Evolutionary conservation across 2,797 vertebrate genomes (phyloP).

Genomic region (Gallinago solitaria): DNA sequence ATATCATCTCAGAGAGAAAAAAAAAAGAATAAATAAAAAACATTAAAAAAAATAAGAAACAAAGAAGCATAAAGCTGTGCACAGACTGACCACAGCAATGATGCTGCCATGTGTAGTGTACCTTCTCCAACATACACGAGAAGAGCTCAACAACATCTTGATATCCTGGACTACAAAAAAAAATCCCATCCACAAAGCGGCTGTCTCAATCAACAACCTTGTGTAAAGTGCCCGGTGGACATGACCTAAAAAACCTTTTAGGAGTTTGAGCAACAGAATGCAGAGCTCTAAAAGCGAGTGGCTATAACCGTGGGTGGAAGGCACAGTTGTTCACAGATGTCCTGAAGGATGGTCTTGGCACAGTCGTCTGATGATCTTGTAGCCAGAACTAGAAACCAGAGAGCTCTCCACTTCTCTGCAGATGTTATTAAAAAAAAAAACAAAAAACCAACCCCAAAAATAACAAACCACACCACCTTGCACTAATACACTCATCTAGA

Average conservation of each 20-base stretch:
- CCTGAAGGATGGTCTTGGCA: not conserved
- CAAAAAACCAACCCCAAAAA: no score
- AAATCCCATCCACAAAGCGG: not conserved
- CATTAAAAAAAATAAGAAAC: not conserved
- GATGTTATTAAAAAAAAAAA: not conserved
- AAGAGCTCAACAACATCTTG: not conserved
- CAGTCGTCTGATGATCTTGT: accelerated
- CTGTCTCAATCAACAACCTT: not conserved
- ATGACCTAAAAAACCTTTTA: not conserved
- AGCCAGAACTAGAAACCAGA: conserved; percentile 18
- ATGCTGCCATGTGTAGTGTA: not conserved
- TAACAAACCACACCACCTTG: not conserved
- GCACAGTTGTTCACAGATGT: not conserved
- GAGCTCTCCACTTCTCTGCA: not conserved
- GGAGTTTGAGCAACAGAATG: not conserved
- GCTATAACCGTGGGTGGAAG: not conserved
- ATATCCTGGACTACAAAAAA: not conserved
- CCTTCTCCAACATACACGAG: not conserved
- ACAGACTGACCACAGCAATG: not conserved
- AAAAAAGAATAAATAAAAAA: not conserved
- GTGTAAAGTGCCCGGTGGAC: not conserved
- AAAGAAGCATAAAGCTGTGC: not conserved
- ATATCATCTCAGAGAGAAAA: not conserved
- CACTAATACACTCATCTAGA: not conserved
- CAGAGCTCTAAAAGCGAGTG: not conserved